A percentile compares a stretch with the other conserved stretches of the same genome.
phyloP scores from a whole-genome alignment of 2,113 vertebrate species.

The Eudyptes chrysolophus region DNA sequence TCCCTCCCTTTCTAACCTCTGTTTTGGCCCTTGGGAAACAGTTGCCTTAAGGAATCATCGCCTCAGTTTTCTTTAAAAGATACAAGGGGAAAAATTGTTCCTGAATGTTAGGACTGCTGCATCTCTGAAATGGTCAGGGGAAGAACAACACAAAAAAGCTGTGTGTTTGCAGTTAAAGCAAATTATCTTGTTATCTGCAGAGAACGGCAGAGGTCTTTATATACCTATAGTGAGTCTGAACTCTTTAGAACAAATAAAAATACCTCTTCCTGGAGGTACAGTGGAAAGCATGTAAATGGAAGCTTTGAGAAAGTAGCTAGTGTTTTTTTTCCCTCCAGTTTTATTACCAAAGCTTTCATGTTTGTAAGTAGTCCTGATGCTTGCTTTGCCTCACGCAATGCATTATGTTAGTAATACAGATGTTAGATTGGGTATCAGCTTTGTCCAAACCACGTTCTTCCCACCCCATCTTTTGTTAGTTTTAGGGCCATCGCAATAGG shows the following conservation, averaged over 20 bases:
- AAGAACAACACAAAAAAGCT: neutral
- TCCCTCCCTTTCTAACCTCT: neutral
- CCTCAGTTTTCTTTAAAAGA: neutral
- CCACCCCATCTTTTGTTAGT: neutral
- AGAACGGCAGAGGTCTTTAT: neutral
- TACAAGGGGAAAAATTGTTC: neutral
- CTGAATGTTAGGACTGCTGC: neutral
- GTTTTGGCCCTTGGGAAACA: constrained; percentile 5
- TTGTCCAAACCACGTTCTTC: neutral
- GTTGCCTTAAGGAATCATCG: neutral
- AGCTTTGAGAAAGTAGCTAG: neutral
- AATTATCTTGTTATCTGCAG: neutral
- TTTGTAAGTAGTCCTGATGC: neutral
- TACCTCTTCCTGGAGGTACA: neutral
- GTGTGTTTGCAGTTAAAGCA: neutral
- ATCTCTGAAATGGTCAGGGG: neutral
- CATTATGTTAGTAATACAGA: neutral
- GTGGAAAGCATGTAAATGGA: neutral
- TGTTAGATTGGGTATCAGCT: neutral
- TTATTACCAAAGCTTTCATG: neutral
- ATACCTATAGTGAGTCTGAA: neutral
- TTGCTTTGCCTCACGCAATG: neutral
- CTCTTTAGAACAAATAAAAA: neutral
- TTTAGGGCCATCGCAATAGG: neutral
- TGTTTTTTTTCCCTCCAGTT: neutral